phyloP scores from a whole-genome alignment of 2,888 invertebrate genomes.

The Alviniconcha strummeri region DNA sequence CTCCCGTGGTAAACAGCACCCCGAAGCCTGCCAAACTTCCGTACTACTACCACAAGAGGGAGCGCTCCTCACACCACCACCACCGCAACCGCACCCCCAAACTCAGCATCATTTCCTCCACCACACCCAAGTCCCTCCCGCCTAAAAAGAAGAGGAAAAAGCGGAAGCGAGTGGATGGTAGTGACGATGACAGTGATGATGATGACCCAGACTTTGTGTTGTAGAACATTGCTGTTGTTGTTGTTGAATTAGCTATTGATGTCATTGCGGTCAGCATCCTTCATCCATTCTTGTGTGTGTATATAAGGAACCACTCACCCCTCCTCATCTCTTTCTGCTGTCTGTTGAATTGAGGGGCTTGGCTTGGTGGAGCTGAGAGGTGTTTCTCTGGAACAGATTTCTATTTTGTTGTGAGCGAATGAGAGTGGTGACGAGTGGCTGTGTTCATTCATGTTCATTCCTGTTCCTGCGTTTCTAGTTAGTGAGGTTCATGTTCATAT shows the following conservation, averaged over 20 bases:
- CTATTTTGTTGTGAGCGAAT: background rate
- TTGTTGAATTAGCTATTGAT: constrained; percentile 19
- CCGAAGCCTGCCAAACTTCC: constrained; percentile 32
- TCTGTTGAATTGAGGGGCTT: background rate
- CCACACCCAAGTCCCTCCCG: constrained; percentile 22
- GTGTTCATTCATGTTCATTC: background rate
- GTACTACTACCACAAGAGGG: constrained; percentile 15
- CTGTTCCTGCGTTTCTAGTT: background rate
- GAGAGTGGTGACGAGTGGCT: background rate
- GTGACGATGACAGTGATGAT: constrained; percentile 63
- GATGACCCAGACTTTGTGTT: constrained; percentile 68
- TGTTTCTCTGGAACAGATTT: constrained; percentile 18
- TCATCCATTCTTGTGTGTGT: constrained; percentile 14
- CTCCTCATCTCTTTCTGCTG: constrained; percentile 27
- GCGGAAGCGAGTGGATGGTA: constrained; percentile 57
- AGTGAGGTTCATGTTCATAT: background rate
- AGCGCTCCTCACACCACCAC: constrained; percentile 16
- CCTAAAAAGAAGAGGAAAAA: constrained; percentile 62
- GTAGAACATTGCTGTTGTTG: constrained; percentile 48
- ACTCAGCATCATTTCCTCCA: constrained; percentile 25
- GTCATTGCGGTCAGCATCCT: background rate
- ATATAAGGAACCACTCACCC: constrained; percentile 1
- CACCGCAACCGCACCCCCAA: constrained; percentile 24
- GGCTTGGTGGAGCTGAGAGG: background rate
- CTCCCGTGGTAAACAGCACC: constrained; percentile 38